Percentiles rank a stretch among this genome's conserved stretches.
Conservation (phyloP, 2,113 vertebrate genomes). For the Oostethus manadensis region DNA sequence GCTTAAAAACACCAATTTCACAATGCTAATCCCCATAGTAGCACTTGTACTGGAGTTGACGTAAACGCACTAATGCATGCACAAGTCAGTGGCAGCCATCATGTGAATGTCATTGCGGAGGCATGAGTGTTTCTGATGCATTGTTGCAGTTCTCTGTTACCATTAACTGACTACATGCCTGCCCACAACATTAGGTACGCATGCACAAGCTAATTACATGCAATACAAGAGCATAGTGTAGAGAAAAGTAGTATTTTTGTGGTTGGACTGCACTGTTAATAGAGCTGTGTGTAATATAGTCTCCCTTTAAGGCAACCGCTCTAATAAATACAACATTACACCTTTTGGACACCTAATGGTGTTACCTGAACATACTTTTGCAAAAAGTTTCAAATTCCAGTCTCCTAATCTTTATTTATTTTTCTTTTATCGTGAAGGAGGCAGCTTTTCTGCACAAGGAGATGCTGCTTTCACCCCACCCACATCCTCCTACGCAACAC, state of each 20-base stretch:
- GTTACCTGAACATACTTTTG: not conserved
- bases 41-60: not conserved
- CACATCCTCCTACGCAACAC: constrained; percentile 57
- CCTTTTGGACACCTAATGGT: not conserved
- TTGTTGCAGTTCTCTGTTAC: not conserved
- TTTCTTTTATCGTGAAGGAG: constrained; percentile 6
- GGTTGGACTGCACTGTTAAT: too few species aligned
- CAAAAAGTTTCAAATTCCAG: constrained; percentile 9
- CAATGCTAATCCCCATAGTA: not conserved
- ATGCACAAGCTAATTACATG: too few species aligned
- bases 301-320: too few species aligned
- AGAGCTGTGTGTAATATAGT: too few species aligned
- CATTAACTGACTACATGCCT: not conserved
- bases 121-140: not conserved
- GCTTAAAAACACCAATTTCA: too few species aligned
- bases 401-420: constrained; percentile 8
- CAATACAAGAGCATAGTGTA: too few species aligned
- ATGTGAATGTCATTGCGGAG: not conserved
- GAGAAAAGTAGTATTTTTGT: too few species aligned
- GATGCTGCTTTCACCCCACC: constrained; percentile 54
- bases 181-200: not conserved
- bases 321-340: too few species aligned
- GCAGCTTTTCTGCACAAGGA: constrained; percentile 15
- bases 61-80: not conserved
- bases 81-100: not conserved